Percentiles rank a stretch among this genome's conserved stretches.
Conservation (phyloP, 2,888 invertebrate species). For the Lycia hirtaria region DNA sequence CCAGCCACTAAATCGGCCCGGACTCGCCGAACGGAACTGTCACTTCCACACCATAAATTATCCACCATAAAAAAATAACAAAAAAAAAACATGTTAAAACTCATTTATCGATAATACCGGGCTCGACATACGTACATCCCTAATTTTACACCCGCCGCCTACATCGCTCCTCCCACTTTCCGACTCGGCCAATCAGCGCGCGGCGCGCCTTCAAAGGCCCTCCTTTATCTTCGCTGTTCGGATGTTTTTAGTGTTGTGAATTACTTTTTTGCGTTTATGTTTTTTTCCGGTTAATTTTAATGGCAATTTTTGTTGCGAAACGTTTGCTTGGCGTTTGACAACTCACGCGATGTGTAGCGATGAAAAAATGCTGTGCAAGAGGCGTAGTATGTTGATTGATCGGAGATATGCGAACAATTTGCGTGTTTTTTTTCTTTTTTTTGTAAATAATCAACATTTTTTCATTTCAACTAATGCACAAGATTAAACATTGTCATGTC, state of each 20-base stretch:
- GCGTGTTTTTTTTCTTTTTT: not conserved
- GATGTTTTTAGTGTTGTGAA: conserved; percentile 77
- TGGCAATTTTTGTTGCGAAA: conserved; percentile 54
- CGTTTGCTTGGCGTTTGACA: conserved; percentile 61
- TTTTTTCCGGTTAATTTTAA: conserved; percentile 67
- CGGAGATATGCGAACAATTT: conserved; percentile 5
- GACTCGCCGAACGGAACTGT: conserved; percentile 64
- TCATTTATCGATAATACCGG: conserved; percentile 74
- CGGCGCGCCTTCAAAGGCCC: conserved; percentile 58
- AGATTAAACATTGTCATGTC: too few relatives aligned
- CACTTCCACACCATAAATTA: conserved; percentile 77
- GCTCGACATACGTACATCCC: conserved; percentile 64
- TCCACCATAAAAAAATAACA: conserved; percentile 56
- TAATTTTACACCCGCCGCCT: conserved; percentile 62
- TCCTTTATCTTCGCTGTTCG: conserved; percentile 61
- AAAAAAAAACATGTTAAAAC: conserved; percentile 65
- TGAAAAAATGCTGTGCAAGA: conserved; percentile 34
- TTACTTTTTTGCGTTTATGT: conserved; percentile 71
- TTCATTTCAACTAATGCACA: too few relatives aligned
- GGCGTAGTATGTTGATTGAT: conserved; percentile 37
- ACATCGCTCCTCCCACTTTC: conserved; percentile 62
- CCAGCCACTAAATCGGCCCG: conserved; percentile 51
- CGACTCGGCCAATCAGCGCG: conserved; percentile 65
- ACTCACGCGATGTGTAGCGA: conserved; percentile 66
- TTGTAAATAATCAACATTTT: too few relatives aligned